Percentiles rank a stretch among this genome's conserved stretches.
These are phyloP conservation scores for Troglohyphantes excavatus DNA, from an alignment of 2,888 invertebrate genomes.

Conservation along the genomic window DNA sequence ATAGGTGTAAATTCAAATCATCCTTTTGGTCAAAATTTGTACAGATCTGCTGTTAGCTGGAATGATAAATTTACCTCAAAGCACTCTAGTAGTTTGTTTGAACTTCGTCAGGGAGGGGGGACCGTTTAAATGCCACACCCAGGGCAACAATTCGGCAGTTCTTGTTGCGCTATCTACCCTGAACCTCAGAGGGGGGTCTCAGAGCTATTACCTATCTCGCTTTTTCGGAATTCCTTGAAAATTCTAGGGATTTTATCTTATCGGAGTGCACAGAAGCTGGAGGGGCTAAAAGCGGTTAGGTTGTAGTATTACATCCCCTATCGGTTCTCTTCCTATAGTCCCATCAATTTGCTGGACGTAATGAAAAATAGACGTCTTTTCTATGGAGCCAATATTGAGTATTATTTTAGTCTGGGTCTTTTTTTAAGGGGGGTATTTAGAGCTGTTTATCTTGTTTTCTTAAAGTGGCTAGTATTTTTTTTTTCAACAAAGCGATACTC, in stretches of 20 bases:
- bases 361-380: constrained; percentile 62
- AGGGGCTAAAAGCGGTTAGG: constrained; percentile 68
- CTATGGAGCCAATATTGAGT: constrained; percentile 38
- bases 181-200: constrained; percentile 67
- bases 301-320: constrained; percentile 20
- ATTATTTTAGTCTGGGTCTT: constrained; percentile 41
- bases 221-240: constrained; percentile 70
- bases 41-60: too few species aligned
- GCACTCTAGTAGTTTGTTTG: neutral
- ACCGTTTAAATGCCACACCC: constrained; percentile 57
- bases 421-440: too few species aligned
- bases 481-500: neutral
- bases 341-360: constrained; percentile 54
- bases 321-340: constrained; percentile 26
- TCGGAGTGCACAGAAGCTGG: constrained; percentile 74
- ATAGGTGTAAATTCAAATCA: too few species aligned
- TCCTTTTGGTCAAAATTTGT: too few species aligned
- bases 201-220: constrained; percentile 71
- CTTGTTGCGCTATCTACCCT: constrained; percentile 59
- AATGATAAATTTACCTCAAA: neutral
- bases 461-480: neutral
- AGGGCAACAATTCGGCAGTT: constrained; percentile 19
- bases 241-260: constrained; percentile 52
- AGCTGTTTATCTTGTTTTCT: neutral
- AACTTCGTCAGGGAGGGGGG: neutral